Percentiles rank a stretch among this genome's conserved stretches.
Evolutionary conservation across 2,888 invertebrate genomes (phyloP).

Genomic region (Pseudococcus longispinus): DNA sequence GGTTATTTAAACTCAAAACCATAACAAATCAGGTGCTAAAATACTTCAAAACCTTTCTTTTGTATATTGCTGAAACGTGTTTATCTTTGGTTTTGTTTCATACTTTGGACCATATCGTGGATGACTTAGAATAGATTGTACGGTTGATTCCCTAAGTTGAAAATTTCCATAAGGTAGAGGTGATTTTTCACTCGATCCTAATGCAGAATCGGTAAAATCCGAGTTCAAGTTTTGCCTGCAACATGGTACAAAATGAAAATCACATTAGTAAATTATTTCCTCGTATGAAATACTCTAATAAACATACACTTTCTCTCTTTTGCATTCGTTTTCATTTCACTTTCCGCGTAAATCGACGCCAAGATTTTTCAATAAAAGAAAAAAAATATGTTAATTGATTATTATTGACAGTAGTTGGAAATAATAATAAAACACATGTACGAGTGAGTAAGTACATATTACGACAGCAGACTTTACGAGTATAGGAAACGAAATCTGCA

Average conservation of each 20-base stretch:
- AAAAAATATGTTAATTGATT: background rate
- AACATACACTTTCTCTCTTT: background rate
- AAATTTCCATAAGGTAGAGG: constrained; percentile 94
- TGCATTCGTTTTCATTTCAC: background rate
- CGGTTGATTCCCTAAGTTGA: constrained; percentile 89
- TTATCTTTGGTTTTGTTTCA: constrained; percentile 62
- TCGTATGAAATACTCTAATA: background rate
- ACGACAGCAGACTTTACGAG: background rate
- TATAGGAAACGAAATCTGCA: background rate
- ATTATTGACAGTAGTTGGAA: background rate
- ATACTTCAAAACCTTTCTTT: constrained; percentile 56
- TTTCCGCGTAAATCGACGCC: background rate
- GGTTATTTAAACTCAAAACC: constrained; percentile 14
- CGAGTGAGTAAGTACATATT: background rate
- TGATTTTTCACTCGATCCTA: constrained; percentile 91
- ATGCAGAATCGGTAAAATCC: constrained; percentile 92
- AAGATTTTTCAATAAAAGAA: constrained; percentile 19
- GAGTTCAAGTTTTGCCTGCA: constrained; percentile 91
- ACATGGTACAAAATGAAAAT: background rate
- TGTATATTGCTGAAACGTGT: constrained; percentile 49
- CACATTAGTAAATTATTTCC: background rate
- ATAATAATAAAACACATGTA: background rate
- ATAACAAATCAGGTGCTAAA: constrained; percentile 44
- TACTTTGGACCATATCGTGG: constrained; percentile 90
- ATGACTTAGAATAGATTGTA: constrained; percentile 87